A percentile compares a stretch with the other conserved stretches of the same genome.
These are phyloP conservation scores for Hippopotamyrus pictus DNA, from an alignment of 2,797 vertebrate species.

Conservation along the genomic window DNA sequence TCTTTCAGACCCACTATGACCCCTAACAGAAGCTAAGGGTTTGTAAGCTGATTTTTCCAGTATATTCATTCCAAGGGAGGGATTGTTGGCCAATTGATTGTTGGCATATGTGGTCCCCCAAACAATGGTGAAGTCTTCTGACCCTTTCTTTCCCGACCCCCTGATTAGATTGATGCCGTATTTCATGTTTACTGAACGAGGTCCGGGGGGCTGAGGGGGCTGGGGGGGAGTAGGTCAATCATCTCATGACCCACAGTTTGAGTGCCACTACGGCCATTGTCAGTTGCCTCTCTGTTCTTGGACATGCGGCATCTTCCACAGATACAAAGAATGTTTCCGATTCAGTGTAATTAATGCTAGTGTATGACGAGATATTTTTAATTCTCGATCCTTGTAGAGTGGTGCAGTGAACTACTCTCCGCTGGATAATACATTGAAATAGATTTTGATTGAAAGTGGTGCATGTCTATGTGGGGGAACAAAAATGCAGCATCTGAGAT, in stretches of 20 bases:
- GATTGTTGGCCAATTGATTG: not conserved
- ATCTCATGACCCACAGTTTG: not conserved
- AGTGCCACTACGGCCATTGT: not conserved
- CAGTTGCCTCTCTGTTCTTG: not conserved
- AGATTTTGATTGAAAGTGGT: not conserved
- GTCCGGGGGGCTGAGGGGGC: not conserved
- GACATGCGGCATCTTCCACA: not conserved
- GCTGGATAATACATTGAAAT: not conserved
- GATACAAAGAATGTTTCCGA: not conserved
- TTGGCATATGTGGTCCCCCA: not conserved
- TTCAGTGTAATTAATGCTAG: not conserved
- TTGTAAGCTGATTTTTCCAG: not conserved
- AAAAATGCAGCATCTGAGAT: not conserved
- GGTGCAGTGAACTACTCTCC: not conserved
- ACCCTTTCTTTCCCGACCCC: not conserved
- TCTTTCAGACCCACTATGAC: not conserved
- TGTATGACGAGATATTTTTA: not conserved
- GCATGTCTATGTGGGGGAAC: not conserved
- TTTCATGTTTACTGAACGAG: not conserved
- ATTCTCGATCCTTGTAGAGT: not conserved
- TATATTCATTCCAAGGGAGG: not conserved
- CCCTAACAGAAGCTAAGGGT: not conserved
- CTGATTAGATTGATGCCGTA: not conserved
- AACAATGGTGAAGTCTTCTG: not conserved
- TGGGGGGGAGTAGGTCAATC: not conserved